These are phyloP conservation scores for Muricea muricata DNA, from an alignment of 92 coral and sea anemone genomes.

Conservation along the genomic window DNA sequence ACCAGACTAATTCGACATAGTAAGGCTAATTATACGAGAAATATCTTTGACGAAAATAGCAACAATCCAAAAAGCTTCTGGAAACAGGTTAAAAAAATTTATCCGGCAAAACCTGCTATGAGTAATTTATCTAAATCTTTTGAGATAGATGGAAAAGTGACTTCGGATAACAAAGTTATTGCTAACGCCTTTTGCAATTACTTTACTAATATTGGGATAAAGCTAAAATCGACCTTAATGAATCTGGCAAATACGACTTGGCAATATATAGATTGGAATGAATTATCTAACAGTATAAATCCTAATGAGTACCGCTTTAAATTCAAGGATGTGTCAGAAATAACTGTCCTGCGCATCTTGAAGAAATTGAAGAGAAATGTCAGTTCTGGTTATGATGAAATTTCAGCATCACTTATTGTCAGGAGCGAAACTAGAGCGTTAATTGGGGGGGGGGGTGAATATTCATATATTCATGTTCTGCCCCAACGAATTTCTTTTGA, in stretches of 20 bases:
- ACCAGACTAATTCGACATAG: no score
- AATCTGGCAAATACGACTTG: neutral
- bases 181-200: neutral
- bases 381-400: neutral
- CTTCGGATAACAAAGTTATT: neutral
- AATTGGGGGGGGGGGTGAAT: no score
- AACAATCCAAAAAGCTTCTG: neutral
- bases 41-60: neutral
- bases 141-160: neutral
- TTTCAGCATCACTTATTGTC: constrained; percentile 8
- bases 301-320: neutral
- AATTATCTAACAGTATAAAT: neutral
- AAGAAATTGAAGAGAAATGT: neutral
- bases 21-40: neutral
- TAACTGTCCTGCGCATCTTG: neutral
- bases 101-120: neutral
- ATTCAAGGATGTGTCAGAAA: neutral
- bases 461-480: no score
- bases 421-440: no score
- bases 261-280: neutral
- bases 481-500: no score
- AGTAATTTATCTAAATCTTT: neutral
- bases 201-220: no score
- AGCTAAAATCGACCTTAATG: neutral
- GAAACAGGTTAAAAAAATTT: neutral